These are phyloP conservation scores for Ennomos fuscantarius DNA, from an alignment of 2,888 invertebrate genomes.

Conservation along the genomic window DNA sequence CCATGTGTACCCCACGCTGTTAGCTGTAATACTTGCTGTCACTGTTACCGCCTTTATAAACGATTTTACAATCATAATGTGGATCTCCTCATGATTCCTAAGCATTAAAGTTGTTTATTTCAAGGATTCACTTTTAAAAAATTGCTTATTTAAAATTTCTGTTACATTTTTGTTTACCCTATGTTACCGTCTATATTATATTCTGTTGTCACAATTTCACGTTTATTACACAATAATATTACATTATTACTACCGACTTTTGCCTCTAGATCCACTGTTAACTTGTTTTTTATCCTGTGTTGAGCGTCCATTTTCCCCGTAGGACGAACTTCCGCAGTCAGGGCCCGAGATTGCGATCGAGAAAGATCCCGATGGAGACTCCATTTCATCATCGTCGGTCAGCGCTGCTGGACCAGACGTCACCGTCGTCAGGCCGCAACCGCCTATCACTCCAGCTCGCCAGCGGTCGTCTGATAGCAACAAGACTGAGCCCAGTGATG, in stretches of 20 bases:
- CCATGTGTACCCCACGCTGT: conserved; percentile 5
- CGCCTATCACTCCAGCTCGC: conserved; percentile 67
- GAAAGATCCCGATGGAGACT: conserved; percentile 69
- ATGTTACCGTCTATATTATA: too few species aligned
- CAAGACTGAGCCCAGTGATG: conserved; percentile 77
- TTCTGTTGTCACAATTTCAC: too few species aligned
- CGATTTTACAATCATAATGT: neutral
- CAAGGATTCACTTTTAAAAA: too few species aligned
- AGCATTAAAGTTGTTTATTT: too few species aligned
- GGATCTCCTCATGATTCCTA: too few species aligned
- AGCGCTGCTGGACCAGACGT: conserved; percentile 73
- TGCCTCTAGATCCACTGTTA: conserved; percentile 3
- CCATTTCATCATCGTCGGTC: conserved; percentile 75
- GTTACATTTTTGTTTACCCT: too few species aligned
- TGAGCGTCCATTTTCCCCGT: conserved; percentile 25
- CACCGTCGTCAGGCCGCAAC: conserved; percentile 68
- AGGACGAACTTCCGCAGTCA: conserved; percentile 77
- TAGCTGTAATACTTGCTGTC: conserved; percentile 3
- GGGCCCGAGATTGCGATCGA: conserved; percentile 66
- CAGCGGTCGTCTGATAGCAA: conserved; percentile 86
- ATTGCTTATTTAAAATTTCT: too few species aligned
- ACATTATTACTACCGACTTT: neutral
- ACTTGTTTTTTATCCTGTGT: conserved; percentile 19
- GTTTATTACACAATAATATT: too few species aligned
- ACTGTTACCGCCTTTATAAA: neutral